Evolutionary conservation across 2,888 invertebrate species (phyloP).

Genomic region (Eupithecia abbreviata): DNA sequence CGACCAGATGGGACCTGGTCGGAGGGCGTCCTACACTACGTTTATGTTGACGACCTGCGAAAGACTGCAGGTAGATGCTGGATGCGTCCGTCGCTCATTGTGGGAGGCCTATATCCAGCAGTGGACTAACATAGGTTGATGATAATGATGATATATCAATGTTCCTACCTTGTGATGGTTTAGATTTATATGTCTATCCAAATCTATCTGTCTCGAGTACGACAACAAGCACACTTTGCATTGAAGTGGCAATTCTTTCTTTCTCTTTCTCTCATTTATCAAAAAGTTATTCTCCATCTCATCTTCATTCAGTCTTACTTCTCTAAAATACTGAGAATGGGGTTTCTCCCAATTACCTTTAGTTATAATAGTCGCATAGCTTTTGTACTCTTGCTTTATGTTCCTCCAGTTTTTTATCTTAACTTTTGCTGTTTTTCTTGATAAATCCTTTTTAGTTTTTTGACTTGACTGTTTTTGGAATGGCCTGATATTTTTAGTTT

Average conservation of each 20-base stretch:
- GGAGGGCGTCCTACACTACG: no score
- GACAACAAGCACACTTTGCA: constrained; percentile 32
- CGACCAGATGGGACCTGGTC: no score
- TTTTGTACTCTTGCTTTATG: constrained; percentile 29
- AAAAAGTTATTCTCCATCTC: constrained; percentile 42
- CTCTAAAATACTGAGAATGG: constrained; percentile 22
- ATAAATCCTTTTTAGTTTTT: not conserved
- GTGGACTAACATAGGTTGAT: no score
- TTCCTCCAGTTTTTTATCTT: constrained; percentile 20
- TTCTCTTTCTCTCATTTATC: constrained; percentile 40
- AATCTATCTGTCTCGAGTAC: constrained; percentile 38
- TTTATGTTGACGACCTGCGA: no score
- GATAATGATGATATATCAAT: not conserved
- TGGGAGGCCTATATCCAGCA: no score
- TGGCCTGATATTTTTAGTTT: not conserved
- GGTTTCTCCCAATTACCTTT: constrained; percentile 25
- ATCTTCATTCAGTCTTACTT: constrained; percentile 31
- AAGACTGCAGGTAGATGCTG: no score
- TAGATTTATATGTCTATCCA: constrained; percentile 42
- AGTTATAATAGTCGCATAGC: constrained; percentile 19
- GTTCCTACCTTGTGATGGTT: constrained; percentile 44
- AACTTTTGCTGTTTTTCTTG: not conserved
- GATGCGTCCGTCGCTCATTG: no score
- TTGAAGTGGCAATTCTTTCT: constrained; percentile 23
- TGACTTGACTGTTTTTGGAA: not conserved